Percentiles rank a stretch among this genome's conserved stretches.
Evolutionary conservation across 1,140 invertebrate species (phyloP).

Genomic region (Archegozetes longisetosus): DNA sequence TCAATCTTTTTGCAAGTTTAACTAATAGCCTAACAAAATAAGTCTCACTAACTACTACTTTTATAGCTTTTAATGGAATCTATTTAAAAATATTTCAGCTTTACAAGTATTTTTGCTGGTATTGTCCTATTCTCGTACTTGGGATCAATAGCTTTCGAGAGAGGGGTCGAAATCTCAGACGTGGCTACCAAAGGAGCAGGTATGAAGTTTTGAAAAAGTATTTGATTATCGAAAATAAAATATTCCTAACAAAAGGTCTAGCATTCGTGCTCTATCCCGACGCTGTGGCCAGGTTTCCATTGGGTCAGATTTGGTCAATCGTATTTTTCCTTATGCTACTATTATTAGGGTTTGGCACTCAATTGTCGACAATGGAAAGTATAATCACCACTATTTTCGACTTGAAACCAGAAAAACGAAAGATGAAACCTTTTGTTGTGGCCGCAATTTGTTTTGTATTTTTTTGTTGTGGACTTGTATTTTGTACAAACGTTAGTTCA

Average conservation of each 20-base stretch:
- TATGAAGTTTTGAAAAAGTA: background rate
- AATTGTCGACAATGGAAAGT: constrained; percentile 96
- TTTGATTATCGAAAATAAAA: background rate
- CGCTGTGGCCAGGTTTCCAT: constrained; percentile 82
- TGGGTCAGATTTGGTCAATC: constrained; percentile 88
- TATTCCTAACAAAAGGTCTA: constrained; percentile 39
- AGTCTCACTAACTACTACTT: no score
- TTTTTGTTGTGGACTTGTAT: constrained; percentile 74
- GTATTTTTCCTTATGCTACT: constrained; percentile 97
- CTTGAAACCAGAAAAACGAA: constrained; percentile 73
- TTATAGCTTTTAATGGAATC: background rate
- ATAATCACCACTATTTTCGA: constrained; percentile 91
- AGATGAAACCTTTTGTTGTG: constrained; percentile 80
- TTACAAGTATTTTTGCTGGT: constrained; percentile 91
- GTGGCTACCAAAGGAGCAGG: background rate
- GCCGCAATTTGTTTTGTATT: constrained; percentile 75
- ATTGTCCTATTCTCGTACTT: constrained; percentile 95
- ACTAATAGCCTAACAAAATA: no score
- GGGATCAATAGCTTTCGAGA: no score
- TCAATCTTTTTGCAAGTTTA: no score
- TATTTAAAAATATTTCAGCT: constrained; percentile 36
- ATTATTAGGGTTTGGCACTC: constrained; percentile 75
- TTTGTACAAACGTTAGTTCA: constrained; percentile 61
- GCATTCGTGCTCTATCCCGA: constrained; percentile 95
- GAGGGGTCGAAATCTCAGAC: no score